Evolutionary conservation across 2,797 vertebrate species (phyloP), one percentile per base, ranked within the genome.

Genomic region (Synaphobranchus kaupii): DNA sequence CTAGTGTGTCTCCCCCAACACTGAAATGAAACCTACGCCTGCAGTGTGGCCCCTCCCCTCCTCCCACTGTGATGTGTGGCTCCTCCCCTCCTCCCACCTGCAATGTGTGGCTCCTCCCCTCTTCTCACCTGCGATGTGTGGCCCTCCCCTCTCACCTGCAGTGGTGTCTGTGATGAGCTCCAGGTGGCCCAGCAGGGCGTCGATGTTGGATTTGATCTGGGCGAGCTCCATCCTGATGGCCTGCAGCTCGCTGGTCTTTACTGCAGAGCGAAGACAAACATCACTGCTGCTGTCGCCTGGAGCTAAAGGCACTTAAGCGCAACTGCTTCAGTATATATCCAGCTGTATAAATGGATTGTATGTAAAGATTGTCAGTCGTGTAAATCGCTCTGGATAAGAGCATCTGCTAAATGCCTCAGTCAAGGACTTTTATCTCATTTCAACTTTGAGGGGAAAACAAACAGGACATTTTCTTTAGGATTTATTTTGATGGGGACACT

Each of bases 131-230:
- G n/a, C n/a, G 39, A 39, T 39, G 39, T 39, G 39, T 39, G 39
- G 39, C 39, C 39, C 54, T n/a, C 60, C 7, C 22, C 81, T 6
- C 95, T 93, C 88, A 96, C 96, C 96, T 96, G 95, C n/a, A 0
- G 94, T 94, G 95, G 9, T 96, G 94, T 95, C 94, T 0, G 96
- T 93, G 0, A 96, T 96, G 93, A 96, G 95, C 88, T 97, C 96
- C 95, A 97, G 92, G 85, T 96, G 94, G 88, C 95, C 95, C 89
- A 97, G 92, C 60, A 97, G 93, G 83, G 96, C 95, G 0, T 97
- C 96, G 0, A 97, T 96, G 93, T 96, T 96, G 88, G 96, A 95
- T 90, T 96, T 97, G 92, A 96, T 97, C 94, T 97, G 96, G 0
- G 95, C 95, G 90, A 97, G 93, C 88, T 97, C 96, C 0, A 95